phyloP scores from a whole-genome alignment of 2,797 vertebrate genomes.

The Calcarius lapponicus region DNA sequence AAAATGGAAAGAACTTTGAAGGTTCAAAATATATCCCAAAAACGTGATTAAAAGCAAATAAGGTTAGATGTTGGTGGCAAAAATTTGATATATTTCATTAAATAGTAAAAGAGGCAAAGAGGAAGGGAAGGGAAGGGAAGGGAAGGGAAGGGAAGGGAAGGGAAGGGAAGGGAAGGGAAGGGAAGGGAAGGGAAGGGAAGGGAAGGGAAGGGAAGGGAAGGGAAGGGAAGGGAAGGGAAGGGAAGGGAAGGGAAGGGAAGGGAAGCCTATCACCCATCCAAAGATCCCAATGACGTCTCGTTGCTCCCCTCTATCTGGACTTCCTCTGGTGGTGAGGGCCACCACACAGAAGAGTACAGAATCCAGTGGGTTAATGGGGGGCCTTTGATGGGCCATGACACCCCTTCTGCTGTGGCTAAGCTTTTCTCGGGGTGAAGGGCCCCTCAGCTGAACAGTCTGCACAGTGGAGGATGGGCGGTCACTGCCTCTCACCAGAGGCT shows the following conservation, averaged over 20 bases:
- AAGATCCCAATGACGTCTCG: rapidly evolving
- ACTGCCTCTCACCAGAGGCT: not conserved
- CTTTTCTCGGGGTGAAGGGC: not conserved
- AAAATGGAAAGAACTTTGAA: not conserved
- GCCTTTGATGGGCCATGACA: not conserved
- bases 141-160: not conserved
- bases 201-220: too few species aligned
- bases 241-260: too few species aligned
- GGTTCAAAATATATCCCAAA: not conserved
- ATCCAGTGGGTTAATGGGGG: not conserved
- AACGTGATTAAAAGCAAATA: not conserved
- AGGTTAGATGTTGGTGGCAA: too few species aligned
- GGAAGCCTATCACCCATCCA: not conserved
- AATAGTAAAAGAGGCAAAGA: not conserved
- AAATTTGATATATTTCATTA: not conserved
- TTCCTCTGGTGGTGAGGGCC: not conserved
- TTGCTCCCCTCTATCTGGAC: not conserved
- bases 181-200: too few species aligned
- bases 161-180: too few species aligned
- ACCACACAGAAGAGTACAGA: rapidly evolving
- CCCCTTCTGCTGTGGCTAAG: not conserved
- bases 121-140: not conserved
- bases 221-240: too few species aligned
- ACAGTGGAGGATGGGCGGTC: not conserved
- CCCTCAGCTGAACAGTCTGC: not conserved